Evolutionary conservation across 2,797 vertebrate species (phyloP), one percentile per base, ranked within the genome.

Genomic region (Dendrocincla tyrannina): DNA sequence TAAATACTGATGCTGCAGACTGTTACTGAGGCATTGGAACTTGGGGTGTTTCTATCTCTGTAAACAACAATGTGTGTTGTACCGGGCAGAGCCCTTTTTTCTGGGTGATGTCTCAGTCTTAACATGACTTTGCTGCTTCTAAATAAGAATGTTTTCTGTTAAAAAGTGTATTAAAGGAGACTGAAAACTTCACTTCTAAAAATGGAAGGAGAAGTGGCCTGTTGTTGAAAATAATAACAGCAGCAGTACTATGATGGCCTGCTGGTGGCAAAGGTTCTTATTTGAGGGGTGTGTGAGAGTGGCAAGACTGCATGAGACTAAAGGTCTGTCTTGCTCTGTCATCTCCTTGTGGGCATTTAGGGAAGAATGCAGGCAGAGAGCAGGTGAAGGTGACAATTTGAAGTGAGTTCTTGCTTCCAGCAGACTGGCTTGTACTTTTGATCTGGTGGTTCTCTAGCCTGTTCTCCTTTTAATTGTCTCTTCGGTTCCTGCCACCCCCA

Each of bases 231-330:
- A 14, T 15, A 17, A 0, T 42, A 69, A 37, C 9, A 62, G 47
- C 63, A 92, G 2, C 18, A 56, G 20, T 79, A n/a, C 25, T 66
- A 2, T 50, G 41, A 2, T 52, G 68, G 30, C 8, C 49, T 74
- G n/a, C 35, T 81, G 1, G 37, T 37, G 24, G 44, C 28, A 44
- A 39, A 49, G 0, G 0, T 2, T 73, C 4, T 25, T 69, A 5
- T 33, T 76, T 44, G 4, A 76, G 35, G 13, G 33, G 7, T 50
- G 10, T 33, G 3, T 35, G 60, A 58, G 53, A 41, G 39, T 42
- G 44, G 13, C 39, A 55, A 27, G 53, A 32, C 24, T 69, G 6
- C 0, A 0, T 18, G 60, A 67, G 32, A 55, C 56, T 8, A 9
- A 49, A 77, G 27, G 14, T 83, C 60, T 80, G 37, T 25, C 60